These are phyloP conservation scores for Pseudomyrmex sp. DNA, from an alignment of 1,140 invertebrate genomes.

Conservation along the genomic window DNA sequence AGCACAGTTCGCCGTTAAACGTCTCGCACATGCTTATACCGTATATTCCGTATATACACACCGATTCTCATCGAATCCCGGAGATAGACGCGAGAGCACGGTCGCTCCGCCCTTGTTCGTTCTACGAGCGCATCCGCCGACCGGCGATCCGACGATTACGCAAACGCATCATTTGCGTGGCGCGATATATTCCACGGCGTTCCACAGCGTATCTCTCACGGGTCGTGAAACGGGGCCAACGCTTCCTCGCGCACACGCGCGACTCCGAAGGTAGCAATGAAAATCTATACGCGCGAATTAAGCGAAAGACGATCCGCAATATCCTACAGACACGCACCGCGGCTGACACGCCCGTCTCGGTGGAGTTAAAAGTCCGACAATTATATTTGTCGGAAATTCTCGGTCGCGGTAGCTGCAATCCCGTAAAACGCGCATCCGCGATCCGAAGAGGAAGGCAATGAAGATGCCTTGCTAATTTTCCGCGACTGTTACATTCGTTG, in stretches of 20 bases:
- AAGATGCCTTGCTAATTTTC: conserved; percentile 11
- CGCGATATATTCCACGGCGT: not conserved
- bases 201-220: not conserved
- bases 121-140: not conserved
- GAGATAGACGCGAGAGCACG: not conserved
- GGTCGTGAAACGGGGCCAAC: not conserved
- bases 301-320: conserved; percentile 66
- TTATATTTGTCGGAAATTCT: conserved; percentile 37
- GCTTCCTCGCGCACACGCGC: conserved; percentile 26
- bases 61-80: conserved; percentile 12
- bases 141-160: conserved; percentile 34
- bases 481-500: conserved; percentile 24
- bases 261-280: conserved; percentile 54
- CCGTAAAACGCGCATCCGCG: conserved; percentile 9
- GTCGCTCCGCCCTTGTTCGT: conserved; percentile 15
- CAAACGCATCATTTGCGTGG: conserved; percentile 35
- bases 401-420: conserved; percentile 39
- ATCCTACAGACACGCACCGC: not conserved
- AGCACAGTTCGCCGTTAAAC: not conserved
- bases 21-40: conserved; percentile 2
- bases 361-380: conserved; percentile 15
- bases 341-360: not conserved
- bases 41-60: not conserved
- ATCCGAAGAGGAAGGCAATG: not conserved
- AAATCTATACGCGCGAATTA: conserved; percentile 64